These are phyloP conservation scores for Acanthosepion pharaonis DNA, from an alignment of 2,888 invertebrate genomes.

Conservation along the genomic window DNA sequence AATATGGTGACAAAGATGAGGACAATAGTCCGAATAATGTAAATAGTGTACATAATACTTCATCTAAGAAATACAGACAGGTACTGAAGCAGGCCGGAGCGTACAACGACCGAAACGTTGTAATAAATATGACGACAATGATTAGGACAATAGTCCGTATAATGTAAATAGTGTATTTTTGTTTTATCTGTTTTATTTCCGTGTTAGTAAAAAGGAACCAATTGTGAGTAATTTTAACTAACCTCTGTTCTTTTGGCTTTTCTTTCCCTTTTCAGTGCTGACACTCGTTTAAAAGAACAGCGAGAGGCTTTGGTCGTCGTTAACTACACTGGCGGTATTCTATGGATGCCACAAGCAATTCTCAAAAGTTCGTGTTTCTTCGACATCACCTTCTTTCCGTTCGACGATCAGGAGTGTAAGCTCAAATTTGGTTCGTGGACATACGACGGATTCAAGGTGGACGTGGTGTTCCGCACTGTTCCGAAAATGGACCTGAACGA, in stretches of 20 bases:
- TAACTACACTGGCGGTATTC: conserved; percentile 63
- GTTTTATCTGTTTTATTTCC: neutral
- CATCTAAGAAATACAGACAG: too few relatives aligned
- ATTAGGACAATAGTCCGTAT: too few relatives aligned
- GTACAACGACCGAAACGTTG: too few relatives aligned
- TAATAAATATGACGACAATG: too few relatives aligned
- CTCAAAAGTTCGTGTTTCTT: conserved; percentile 72
- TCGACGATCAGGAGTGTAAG: conserved; percentile 72
- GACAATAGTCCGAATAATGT: too few relatives aligned
- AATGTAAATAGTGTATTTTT: neutral
- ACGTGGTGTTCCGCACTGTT: conserved; percentile 62
- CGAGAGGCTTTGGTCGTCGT: conserved; percentile 72
- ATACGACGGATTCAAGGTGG: conserved; percentile 72
- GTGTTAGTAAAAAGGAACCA: neutral
- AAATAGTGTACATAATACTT: too few relatives aligned
- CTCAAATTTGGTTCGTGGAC: conserved; percentile 75
- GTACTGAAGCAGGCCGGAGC: too few relatives aligned
- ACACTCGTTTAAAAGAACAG: conserved; percentile 73
- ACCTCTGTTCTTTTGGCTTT: too few relatives aligned
- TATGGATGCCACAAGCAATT: conserved; percentile 73
- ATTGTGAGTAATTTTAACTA: neutral
- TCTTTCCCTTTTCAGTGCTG: conserved; percentile 68
- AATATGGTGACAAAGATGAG: too few relatives aligned
- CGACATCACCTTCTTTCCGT: conserved; percentile 74
- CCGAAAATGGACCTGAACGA: conserved; percentile 64